Conservation (phyloP, 2,113 vertebrate species). For the Heterocephalus glaber region DNA sequence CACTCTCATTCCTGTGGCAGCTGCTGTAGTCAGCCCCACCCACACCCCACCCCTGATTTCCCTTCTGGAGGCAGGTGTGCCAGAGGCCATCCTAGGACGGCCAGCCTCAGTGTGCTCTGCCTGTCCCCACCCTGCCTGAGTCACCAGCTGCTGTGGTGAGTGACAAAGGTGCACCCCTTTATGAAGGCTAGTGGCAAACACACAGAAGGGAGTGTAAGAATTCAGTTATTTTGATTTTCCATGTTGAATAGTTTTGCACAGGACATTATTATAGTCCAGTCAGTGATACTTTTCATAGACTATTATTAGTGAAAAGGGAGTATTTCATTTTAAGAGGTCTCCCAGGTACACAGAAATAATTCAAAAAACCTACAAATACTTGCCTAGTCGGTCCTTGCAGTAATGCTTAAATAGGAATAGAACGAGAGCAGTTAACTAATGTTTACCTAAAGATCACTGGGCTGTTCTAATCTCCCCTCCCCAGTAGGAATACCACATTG, state of each 20-base stretch:
- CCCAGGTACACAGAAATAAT: neutral
- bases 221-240: neutral
- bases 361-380: neutral
- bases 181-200: neutral
- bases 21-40: neutral
- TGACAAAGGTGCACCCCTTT: neutral
- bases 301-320: neutral
- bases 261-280: neutral
- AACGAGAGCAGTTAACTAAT: neutral
- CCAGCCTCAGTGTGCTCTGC: neutral
- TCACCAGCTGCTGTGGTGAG: neutral
- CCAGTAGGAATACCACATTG: neutral
- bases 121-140: neutral
- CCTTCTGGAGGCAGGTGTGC: neutral
- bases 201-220: neutral
- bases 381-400: neutral
- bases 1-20: neutral
- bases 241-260: neutral
- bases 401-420: neutral
- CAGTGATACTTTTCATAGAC: neutral
- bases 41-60: neutral
- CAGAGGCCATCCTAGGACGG: neutral
- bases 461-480: neutral
- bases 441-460: neutral
- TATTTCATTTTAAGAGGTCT: neutral